Conservation (phyloP, 2,113 vertebrate genomes). For the Ammodytes dubius region DNA sequence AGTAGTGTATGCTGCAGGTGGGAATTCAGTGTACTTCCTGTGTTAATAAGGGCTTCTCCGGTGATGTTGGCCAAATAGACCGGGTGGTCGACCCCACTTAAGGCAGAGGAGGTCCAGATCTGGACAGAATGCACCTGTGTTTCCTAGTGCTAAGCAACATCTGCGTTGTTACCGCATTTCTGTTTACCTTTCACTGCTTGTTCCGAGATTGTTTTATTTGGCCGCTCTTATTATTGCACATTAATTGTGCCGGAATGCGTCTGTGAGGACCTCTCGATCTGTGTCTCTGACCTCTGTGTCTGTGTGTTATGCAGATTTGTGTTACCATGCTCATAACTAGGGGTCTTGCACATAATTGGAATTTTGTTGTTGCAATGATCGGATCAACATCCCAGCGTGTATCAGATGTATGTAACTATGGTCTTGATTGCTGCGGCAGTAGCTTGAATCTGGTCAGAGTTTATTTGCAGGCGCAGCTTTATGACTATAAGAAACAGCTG, state of each 20-base stretch:
- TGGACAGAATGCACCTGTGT: slow-evolving; percentile 73
- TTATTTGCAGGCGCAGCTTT: slow-evolving; percentile 24
- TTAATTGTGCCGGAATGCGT: slow-evolving; percentile 56
- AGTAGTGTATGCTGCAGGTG: slow-evolving; percentile 47
- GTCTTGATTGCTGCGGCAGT: slow-evolving; percentile 18
- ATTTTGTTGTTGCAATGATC: slow-evolving; percentile 54
- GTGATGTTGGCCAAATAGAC: slow-evolving; percentile 41
- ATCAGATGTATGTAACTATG: slow-evolving; percentile 8
- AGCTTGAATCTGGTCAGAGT: slow-evolving; percentile 9
- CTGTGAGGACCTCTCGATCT: slow-evolving; percentile 30
- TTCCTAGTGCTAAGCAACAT: slow-evolving; percentile 57
- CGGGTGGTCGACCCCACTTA: slow-evolving; percentile 24
- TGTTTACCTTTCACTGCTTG: slow-evolving; percentile 62
- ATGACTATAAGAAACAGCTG: slow-evolving; percentile 28
- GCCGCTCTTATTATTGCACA: slow-evolving; percentile 6
- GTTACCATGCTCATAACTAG: background rate
- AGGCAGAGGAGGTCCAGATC: background rate
- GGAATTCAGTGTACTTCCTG: slow-evolving; percentile 20
- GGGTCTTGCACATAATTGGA: slow-evolving; percentile 38
- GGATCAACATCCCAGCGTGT: slow-evolving; percentile 20
- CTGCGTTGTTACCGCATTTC: slow-evolving; percentile 39
- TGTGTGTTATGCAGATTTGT: slow-evolving; percentile 7
- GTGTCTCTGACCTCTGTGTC: slow-evolving; percentile 22
- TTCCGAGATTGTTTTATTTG: slow-evolving; percentile 52
- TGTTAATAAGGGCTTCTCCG: background rate